phyloP scores from a whole-genome alignment of 23 tunicate genomes.

The Ciona savignyi region DNA sequence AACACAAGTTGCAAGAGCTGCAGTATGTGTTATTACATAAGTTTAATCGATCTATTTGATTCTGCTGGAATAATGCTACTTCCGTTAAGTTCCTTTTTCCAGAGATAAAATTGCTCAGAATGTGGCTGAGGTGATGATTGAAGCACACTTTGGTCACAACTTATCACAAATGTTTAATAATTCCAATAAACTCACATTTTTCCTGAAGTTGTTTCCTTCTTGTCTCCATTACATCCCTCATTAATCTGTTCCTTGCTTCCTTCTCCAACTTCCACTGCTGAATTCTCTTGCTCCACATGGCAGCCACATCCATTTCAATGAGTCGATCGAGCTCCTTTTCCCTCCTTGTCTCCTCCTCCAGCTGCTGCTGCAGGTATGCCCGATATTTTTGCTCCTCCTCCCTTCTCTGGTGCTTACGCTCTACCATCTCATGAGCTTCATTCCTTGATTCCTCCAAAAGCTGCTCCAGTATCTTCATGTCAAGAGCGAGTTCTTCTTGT shows the following conservation, averaged over 20 bases:
- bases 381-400: constrained; percentile 68
- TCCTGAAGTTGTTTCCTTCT: constrained; percentile 82
- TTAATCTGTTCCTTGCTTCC: constrained; percentile 69
- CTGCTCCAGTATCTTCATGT: constrained; percentile 95
- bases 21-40: too few relatives aligned
- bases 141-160: too few relatives aligned
- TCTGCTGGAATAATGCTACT: too few relatives aligned
- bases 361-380: constrained; percentile 50
- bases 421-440: constrained; percentile 60
- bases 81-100: too few relatives aligned
- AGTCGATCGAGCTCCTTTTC: constrained; percentile 77
- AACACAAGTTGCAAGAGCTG: too few relatives aligned
- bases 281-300: constrained; percentile 87
- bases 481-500: constrained; percentile 93
- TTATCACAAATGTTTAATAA: too few relatives aligned
- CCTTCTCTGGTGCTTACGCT: constrained; percentile 39
- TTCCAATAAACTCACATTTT: constrained; percentile 46
- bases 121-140: too few relatives aligned
- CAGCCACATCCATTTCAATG: constrained; percentile 72
- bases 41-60: too few relatives aligned
- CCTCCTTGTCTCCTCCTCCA: constrained; percentile 58
- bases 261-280: constrained; percentile 80
- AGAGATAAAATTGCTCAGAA: too few relatives aligned
- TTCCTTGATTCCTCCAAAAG: constrained; percentile 85
- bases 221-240: constrained; percentile 90